Evolutionary conservation across 2,797 vertebrate species (phyloP), one percentile per base, ranked within the genome.

Genomic region (Melopsittacus undulatus): DNA sequence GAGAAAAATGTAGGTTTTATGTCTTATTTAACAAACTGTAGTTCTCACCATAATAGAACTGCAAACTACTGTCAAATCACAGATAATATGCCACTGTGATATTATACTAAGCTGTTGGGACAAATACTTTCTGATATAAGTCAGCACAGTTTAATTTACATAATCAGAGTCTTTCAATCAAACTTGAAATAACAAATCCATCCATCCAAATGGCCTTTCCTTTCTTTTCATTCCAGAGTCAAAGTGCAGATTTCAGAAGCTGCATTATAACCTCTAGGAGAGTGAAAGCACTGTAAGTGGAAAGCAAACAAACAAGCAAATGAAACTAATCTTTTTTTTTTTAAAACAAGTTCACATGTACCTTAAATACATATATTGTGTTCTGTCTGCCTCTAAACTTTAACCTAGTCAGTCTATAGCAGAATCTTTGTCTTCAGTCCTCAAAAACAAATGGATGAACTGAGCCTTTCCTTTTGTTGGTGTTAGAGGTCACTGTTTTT

Each of bases 1-100:
- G 78, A 79, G 75, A 79, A 94, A 90, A 91, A 69, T 69, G 5
- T 75, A 75, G 49, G 38, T 49, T 89, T 91, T 79, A 90, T 87
- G 27, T 82, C 57, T 89, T 92, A 89, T 93, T 94, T 89, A 92
- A 83, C 0, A 4, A 91, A 75, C 56, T 89, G 52, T 78, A 48
- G 68, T 67, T 94, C 0, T 0, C 64, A 78, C 61, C 2, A 14
- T 86, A 87, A 83, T 45, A 61, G 69, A 88, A 88, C 49, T 88
- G 45, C 61, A 91, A 92, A 62, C 22, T 42, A 68, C 72, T 83
- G 68, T 91, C 56, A 91, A 88, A 91, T 87, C 64, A 91, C 32
- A 85, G 82, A 83, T 52, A 92, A 83, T 62, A 88, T 21, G 52
- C 82, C 91, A 87, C 84, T 94, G 87, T 89, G 78, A 92, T 83